These are phyloP conservation scores for Tetrapedia diversipes DNA, from an alignment of 2,888 invertebrate species.

Conservation along the genomic window DNA sequence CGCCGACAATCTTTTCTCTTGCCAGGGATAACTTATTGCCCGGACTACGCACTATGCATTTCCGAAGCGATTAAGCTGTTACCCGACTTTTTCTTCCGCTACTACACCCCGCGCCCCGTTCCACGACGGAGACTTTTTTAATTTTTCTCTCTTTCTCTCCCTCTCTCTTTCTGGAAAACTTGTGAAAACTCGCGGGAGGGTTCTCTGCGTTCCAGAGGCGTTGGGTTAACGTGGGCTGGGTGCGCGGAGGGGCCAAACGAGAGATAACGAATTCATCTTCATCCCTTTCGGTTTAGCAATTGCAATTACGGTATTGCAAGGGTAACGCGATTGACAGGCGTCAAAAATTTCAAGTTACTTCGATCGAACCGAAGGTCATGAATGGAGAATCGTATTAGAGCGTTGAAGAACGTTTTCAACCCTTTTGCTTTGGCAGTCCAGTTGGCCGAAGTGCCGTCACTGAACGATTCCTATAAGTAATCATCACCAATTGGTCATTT, in stretches of 20 bases:
- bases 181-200: constrained; percentile 54
- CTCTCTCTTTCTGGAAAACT: constrained; percentile 39
- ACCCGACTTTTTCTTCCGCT: constrained; percentile 46
- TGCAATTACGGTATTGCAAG: constrained; percentile 43
- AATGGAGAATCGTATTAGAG: too few relatives aligned
- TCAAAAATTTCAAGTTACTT: constrained; percentile 33
- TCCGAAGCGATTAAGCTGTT: constrained; percentile 73
- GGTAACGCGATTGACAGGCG: constrained; percentile 31
- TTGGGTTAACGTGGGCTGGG: not conserved
- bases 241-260: not conserved
- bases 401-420: too few relatives aligned
- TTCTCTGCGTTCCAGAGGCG: constrained; percentile 32
- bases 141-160: too few relatives aligned
- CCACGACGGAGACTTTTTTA: too few relatives aligned
- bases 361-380: too few relatives aligned
- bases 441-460: too few relatives aligned
- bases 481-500: too few relatives aligned
- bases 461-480: too few relatives aligned
- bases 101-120: constrained; percentile 3
- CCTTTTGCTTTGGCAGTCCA: too few relatives aligned
- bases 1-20: constrained; percentile 68
- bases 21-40: constrained; percentile 73
- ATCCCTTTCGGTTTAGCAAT: not conserved
- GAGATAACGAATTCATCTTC: constrained; percentile 53
- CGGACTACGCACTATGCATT: constrained; percentile 74